A percentile compares a stretch with the other conserved stretches of the same genome.
phyloP scores from a whole-genome alignment of 1,140 invertebrate species.

The Drosophila kepulauana region DNA sequence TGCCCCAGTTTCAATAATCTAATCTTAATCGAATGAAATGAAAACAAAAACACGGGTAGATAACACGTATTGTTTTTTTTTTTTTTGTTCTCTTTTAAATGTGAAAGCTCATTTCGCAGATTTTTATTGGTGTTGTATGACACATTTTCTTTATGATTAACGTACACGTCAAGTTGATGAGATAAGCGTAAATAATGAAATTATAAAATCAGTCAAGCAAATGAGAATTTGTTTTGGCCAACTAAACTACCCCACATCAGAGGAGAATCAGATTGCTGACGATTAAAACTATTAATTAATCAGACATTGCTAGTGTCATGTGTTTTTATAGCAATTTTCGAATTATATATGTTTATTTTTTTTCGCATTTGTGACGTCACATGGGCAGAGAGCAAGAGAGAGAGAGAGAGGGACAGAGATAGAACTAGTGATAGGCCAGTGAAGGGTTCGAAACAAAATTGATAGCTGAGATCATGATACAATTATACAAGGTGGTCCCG shows the following conservation, averaged over 20 bases:
- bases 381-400: not conserved
- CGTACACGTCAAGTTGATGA: not conserved
- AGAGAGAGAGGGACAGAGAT: not conserved
- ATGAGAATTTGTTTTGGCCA: not conserved
- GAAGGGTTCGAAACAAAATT: not conserved
- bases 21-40: slow-evolving; percentile 12
- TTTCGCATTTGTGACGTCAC: not conserved
- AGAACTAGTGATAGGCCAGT: not conserved
- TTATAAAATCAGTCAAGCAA: too few relatives aligned
- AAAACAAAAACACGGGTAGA: too few relatives aligned
- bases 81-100: not conserved
- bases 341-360: not conserved
- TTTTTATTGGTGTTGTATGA: slow-evolving; percentile 8
- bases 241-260: not conserved
- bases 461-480: not conserved
- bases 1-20: slow-evolving; percentile 37
- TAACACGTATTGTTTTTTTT: too few relatives aligned
- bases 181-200: not conserved
- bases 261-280: not conserved
- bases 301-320: slow-evolving; percentile 3
- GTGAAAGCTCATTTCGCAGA: slow-evolving; percentile 1
- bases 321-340: not conserved
- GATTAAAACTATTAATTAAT: not conserved
- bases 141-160: slow-evolving; percentile 2
- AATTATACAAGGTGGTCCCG: too few relatives aligned